These are phyloP conservation scores for Danio jaintianensis DNA, from an alignment of 2,797 vertebrate species.

Conservation along the genomic window DNA sequence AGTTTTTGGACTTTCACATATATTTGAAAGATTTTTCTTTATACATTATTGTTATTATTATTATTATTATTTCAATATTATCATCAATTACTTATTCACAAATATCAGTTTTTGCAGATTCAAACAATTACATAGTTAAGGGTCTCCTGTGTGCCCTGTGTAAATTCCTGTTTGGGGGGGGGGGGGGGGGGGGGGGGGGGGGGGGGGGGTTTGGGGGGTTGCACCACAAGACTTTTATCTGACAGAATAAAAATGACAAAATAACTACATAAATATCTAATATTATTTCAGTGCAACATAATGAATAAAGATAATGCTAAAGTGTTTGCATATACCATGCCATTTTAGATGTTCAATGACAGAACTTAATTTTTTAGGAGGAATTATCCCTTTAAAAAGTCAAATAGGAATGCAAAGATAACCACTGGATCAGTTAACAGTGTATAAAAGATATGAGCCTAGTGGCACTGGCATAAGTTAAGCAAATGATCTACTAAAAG, in stretches of 20 bases:
- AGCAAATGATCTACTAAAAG: constrained; percentile 22
- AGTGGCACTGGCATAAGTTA: background rate
- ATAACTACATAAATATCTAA: background rate
- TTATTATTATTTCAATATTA: too few relatives aligned
- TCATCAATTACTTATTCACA: too few relatives aligned
- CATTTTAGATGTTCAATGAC: background rate
- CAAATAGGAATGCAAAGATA: background rate
- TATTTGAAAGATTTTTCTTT: background rate
- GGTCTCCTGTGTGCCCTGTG: too few relatives aligned
- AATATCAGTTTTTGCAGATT: too few relatives aligned
- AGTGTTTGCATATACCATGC: background rate
- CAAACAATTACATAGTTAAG: too few relatives aligned
- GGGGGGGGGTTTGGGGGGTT: too few relatives aligned
- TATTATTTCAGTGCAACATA: background rate
- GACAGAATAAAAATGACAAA: background rate
- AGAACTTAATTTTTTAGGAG: background rate
- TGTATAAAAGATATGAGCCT: background rate
- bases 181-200: too few relatives aligned
- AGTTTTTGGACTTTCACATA: background rate
- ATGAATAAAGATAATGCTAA: background rate
- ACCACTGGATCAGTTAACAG: background rate
- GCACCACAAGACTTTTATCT: background rate
- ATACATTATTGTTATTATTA: too few relatives aligned
- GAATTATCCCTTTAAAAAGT: background rate
- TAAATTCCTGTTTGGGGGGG: background rate